Percentiles rank a stretch among this genome's conserved stretches.
These are phyloP conservation scores for Pterocles gutturalis DNA, from an alignment of 2,113 vertebrate species.

Conservation along the genomic window DNA sequence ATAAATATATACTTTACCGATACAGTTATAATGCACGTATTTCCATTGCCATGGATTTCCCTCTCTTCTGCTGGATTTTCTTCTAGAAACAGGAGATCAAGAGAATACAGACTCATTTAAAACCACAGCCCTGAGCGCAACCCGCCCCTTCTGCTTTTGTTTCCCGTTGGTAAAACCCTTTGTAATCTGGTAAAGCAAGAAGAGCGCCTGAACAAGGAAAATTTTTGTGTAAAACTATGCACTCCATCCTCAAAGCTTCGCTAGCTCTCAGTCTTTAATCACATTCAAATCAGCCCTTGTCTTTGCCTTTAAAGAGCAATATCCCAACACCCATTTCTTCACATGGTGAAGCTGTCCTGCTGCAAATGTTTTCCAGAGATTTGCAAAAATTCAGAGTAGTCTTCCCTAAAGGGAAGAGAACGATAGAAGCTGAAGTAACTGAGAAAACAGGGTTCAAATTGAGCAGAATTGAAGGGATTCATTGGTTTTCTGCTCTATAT, in stretches of 20 bases:
- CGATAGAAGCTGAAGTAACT: neutral
- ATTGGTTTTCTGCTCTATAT: neutral
- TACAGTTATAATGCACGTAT: neutral
- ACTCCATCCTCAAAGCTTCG: neutral
- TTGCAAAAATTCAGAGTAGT: neutral
- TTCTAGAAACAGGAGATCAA: conserved; percentile 36
- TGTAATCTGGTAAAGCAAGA: conserved; percentile 6
- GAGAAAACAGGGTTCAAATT: neutral
- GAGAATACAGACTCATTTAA: conserved; percentile 7
- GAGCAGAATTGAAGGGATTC: neutral
- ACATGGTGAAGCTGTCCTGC: neutral
- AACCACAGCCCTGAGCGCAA: neutral
- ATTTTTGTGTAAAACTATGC: neutral
- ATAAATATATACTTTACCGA: neutral
- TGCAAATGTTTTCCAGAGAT: neutral
- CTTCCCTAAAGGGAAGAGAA: neutral
- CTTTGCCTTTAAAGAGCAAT: neutral
- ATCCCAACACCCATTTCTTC: neutral
- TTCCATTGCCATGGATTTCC: conserved; percentile 5
- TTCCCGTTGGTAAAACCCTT: neutral
- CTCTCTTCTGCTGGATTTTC: conserved; percentile 5
- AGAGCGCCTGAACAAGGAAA: neutral
- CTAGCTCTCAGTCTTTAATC: neutral
- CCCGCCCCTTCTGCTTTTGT: neutral
- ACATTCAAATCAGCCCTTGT: neutral